Percentiles rank a stretch among this genome's conserved stretches.
Conservation (phyloP, 2,888 invertebrate species). For the Torymus aiolomorphi region DNA sequence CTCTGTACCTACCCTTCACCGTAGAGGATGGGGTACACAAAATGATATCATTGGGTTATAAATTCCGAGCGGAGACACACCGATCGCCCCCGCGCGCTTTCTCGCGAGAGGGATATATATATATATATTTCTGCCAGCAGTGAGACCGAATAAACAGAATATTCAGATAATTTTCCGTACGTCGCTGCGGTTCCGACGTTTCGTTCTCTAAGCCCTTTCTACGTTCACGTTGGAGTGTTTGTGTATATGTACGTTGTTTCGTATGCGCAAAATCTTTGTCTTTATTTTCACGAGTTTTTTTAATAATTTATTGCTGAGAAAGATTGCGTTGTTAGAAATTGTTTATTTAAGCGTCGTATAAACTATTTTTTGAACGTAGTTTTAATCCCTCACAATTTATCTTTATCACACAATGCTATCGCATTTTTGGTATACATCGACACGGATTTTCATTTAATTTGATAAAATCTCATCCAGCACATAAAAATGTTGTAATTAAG, state of each 20-base stretch:
- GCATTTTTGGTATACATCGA: slow-evolving; percentile 4
- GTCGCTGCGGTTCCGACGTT: background rate
- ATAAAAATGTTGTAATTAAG: slow-evolving; percentile 37
- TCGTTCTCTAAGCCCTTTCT: background rate
- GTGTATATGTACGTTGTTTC: too few species aligned
- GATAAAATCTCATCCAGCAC: slow-evolving; percentile 6
- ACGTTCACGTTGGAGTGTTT: too few species aligned
- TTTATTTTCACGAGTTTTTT: too few species aligned
- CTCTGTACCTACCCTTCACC: background rate
- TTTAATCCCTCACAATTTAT: too few species aligned
- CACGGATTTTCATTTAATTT: slow-evolving; percentile 20
- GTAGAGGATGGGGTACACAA: slow-evolving; percentile 67
- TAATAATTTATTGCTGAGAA: too few species aligned
- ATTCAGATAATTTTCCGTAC: slow-evolving; percentile 71
- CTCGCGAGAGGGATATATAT: slow-evolving; percentile 65
- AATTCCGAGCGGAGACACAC: slow-evolving; percentile 74
- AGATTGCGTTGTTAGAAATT: too few species aligned
- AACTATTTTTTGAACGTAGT: too few species aligned
- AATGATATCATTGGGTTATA: slow-evolving; percentile 76
- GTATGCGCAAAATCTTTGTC: too few species aligned
- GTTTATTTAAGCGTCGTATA: too few species aligned
- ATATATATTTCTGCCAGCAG: slow-evolving; percentile 66
- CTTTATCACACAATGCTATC: background rate
- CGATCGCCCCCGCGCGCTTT: slow-evolving; percentile 68
- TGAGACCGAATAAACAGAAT: slow-evolving; percentile 73